Percentiles rank a stretch among this genome's conserved stretches.
These are phyloP conservation scores for Cotesia vestalis DNA, from an alignment of 1,140 invertebrate genomes.

Conservation along the genomic window DNA sequence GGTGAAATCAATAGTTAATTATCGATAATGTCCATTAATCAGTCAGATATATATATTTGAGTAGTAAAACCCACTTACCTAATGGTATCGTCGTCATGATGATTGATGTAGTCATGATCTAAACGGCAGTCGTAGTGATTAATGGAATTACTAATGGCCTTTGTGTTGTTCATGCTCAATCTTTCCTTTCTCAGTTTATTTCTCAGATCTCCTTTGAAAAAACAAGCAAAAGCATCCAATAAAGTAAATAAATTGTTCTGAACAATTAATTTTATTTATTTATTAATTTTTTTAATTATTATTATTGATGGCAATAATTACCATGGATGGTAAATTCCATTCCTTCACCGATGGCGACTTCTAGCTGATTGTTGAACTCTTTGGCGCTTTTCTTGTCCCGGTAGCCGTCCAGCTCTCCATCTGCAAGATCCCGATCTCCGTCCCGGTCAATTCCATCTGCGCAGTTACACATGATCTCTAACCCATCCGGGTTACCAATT, in stretches of 20 bases:
- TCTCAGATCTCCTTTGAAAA: conserved; percentile 74
- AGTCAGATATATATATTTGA: conserved; percentile 4
- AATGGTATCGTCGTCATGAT: conserved; percentile 70
- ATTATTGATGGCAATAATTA: conserved; percentile 54
- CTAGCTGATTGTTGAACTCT: conserved; percentile 76
- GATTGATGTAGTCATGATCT: conserved; percentile 77
- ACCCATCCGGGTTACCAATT: conserved; percentile 46
- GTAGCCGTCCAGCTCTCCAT: conserved; percentile 78
- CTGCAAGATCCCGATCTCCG: conserved; percentile 80
- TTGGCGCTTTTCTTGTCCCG: conserved; percentile 85
- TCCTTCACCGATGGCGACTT: conserved; percentile 88
- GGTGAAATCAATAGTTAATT: conserved; percentile 43
- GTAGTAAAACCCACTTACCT: conserved; percentile 51
- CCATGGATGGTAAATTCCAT: conserved; percentile 92
- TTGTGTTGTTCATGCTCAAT: conserved; percentile 77
- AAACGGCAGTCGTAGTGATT: conserved; percentile 80
- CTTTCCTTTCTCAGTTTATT: conserved; percentile 78
- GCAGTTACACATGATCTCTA: conserved; percentile 57
- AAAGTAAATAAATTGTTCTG: neutral
- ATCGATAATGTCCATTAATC: conserved; percentile 10
- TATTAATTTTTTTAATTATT: conserved; percentile 27
- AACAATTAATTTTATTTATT: conserved; percentile 33
- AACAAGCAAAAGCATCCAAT: conserved; percentile 35
- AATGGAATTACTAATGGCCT: conserved; percentile 74
- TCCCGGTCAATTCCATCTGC: conserved; percentile 68